phyloP scores from a whole-genome alignment of 2,113 vertebrate genomes.

The Todiramphus chloris region DNA sequence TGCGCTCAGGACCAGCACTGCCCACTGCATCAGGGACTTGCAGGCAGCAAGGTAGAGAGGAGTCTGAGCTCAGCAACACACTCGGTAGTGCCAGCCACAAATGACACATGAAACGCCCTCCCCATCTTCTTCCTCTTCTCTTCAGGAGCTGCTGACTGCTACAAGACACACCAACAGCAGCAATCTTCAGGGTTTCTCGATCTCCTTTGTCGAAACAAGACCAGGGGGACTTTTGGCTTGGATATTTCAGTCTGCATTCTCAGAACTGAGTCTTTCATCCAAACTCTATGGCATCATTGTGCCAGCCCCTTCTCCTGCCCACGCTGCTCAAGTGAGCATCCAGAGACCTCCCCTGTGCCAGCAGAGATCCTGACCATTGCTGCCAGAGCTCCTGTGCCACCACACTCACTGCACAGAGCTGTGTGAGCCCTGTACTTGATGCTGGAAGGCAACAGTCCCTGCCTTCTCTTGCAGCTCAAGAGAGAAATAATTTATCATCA shows the following conservation, averaged over 20 bases:
- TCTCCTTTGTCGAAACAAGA: neutral
- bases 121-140: neutral
- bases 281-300: accelerated
- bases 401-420: accelerated
- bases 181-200: neutral
- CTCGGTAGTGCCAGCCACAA: neutral
- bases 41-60: accelerated
- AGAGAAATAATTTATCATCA: neutral
- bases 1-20: neutral
- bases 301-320: too few relatives aligned
- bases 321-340: accelerated
- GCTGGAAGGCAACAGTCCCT: neutral
- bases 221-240: neutral
- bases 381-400: neutral
- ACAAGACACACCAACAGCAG: neutral
- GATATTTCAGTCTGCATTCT: neutral
- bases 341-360: neutral
- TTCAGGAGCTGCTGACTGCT: neutral
- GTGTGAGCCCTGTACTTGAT: accelerated
- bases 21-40: neutral
- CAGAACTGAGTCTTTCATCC: neutral
- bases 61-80: neutral
- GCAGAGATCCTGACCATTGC: neutral
- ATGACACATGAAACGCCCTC: accelerated
- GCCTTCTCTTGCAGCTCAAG: neutral